Evolutionary conservation across 2,797 vertebrate genomes (phyloP).

Genomic region (Parotocinclus haroldoi): DNA sequence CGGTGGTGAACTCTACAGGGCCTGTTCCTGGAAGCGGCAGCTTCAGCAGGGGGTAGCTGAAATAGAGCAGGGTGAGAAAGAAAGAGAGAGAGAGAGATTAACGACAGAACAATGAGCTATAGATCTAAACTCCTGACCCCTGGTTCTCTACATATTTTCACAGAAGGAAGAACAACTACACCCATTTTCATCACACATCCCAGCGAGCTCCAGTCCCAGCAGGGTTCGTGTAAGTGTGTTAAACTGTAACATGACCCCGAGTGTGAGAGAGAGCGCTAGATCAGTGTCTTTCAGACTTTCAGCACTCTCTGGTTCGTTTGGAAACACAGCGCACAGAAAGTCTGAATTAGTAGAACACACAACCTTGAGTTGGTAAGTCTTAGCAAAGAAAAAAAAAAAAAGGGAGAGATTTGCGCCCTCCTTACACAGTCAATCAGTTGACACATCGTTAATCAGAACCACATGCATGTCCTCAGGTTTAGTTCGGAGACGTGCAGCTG

Average conservation of each 20-base stretch:
- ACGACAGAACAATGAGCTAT: neutral
- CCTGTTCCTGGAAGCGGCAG: constrained; percentile 94
- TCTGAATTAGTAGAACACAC: no score
- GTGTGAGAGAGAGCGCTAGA: neutral
- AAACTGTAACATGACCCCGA: neutral
- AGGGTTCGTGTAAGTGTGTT: neutral
- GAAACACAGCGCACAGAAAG: no score
- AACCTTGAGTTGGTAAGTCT: no score
- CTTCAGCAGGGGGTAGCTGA: constrained; percentile 88
- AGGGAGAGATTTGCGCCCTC: no score
- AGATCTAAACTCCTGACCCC: constrained; percentile 8
- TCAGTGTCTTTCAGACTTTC: no score
- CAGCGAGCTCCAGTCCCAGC: neutral
- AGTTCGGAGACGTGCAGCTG: no score
- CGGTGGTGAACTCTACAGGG: constrained; percentile 92
- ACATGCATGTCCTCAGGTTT: no score
- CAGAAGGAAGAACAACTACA: neutral
- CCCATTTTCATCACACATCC: neutral
- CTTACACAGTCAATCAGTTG: no score
- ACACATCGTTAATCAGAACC: no score
- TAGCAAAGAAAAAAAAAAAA: no score
- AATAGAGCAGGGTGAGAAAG: neutral
- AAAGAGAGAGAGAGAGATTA: neutral
- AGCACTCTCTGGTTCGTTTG: no score
- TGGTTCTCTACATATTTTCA: constrained; percentile 12